Percentiles rank a stretch among this genome's conserved stretches.
phyloP scores from a whole-genome alignment of 2,888 invertebrate genomes.

The Campoletis raptor region DNA sequence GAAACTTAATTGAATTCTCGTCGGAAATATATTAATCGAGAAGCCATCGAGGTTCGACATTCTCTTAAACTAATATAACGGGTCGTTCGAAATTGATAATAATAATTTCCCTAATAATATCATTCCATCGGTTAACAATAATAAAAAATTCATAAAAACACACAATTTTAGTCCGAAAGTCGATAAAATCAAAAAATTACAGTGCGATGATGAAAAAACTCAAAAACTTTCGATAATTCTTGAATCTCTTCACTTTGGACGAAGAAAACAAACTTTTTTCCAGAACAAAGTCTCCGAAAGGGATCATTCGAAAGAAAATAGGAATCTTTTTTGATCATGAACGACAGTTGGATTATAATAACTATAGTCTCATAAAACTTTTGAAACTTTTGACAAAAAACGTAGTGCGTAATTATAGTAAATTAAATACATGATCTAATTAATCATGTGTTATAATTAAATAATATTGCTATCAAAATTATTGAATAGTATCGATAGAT shows the following conservation, averaged over 20 bases:
- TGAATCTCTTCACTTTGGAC: background rate
- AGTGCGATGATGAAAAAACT: background rate
- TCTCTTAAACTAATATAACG: slow-evolving; percentile 14
- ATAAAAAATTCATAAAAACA: background rate
- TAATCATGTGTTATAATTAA: no score
- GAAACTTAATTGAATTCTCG: slow-evolving; percentile 81
- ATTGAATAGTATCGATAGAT: background rate
- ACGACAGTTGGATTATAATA: no score
- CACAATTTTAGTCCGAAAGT: background rate
- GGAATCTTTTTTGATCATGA: no score
- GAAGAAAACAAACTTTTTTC: no score
- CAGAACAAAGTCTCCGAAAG: no score
- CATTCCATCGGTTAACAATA: background rate
- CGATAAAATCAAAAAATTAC: background rate
- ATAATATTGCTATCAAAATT: no score
- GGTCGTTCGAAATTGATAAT: slow-evolving; percentile 16
- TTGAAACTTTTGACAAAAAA: no score
- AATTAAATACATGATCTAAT: no score
- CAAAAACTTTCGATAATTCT: background rate
- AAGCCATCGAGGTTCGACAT: slow-evolving; percentile 71
- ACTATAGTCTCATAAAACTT: no score
- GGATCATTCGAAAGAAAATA: no score
- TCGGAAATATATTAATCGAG: slow-evolving; percentile 80
- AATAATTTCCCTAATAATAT: background rate
- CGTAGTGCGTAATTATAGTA: no score